These are phyloP conservation scores for Bradynema listronoti DNA, from an alignment of 1,140 invertebrate genomes.

Conservation along the genomic window DNA sequence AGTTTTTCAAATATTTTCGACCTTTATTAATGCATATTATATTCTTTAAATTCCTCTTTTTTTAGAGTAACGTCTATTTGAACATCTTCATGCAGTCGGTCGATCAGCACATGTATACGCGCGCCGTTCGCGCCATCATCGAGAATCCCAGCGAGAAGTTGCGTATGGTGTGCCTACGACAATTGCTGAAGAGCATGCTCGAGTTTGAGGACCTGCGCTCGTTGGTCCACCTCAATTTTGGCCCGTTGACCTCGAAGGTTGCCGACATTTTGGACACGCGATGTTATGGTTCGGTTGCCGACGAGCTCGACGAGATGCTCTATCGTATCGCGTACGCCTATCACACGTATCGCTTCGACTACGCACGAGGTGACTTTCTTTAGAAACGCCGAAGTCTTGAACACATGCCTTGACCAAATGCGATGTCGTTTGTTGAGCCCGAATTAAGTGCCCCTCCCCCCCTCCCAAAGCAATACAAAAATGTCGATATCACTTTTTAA, in stretches of 20 bases:
- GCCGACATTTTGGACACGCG: constrained; percentile 31
- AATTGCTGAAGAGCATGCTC: constrained; percentile 27
- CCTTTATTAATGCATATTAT: neutral
- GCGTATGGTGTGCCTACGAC: constrained; percentile 25
- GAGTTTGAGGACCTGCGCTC: constrained; percentile 19
- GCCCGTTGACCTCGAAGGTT: constrained; percentile 18
- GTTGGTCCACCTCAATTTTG: constrained; percentile 31
- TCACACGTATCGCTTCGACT: constrained; percentile 36
- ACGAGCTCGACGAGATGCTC: constrained; percentile 16
- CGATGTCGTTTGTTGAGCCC: no score
- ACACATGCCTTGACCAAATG: no score
- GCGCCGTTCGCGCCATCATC: constrained; percentile 33
- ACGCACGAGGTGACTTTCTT: constrained; percentile 19
- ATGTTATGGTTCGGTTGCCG: constrained; percentile 6
- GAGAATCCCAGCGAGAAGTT: constrained; percentile 21
- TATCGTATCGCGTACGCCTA: constrained; percentile 42
- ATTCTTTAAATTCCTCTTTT: neutral
- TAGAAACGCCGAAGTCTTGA: no score
- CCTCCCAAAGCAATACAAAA: no score
- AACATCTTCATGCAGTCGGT: constrained; percentile 35
- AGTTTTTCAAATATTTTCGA: constrained; percentile 5
- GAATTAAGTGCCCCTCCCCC: constrained; percentile 1
- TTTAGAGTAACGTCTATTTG: neutral
- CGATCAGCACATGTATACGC: constrained; percentile 12
- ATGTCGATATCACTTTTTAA: no score